Conservation (phyloP, 2,797 vertebrate species). For the Fundulus diaphanus region DNA sequence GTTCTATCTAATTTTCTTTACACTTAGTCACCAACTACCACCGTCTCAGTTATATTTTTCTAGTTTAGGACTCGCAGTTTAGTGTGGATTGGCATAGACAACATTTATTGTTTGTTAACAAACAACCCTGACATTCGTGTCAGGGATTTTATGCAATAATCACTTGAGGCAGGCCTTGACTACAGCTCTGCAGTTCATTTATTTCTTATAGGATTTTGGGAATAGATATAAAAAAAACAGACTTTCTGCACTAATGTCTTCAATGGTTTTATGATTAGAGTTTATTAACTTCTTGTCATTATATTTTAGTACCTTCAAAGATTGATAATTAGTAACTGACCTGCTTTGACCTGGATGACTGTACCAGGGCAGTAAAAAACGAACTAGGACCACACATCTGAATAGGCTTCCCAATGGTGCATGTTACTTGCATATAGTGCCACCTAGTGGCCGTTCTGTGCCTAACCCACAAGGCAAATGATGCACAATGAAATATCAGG, state of each 20-base stretch:
- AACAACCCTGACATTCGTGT: background rate
- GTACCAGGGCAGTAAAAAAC: background rate
- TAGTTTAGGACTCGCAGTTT: background rate
- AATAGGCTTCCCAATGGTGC: background rate
- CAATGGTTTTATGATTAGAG: background rate
- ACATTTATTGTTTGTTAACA: background rate
- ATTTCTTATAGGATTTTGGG: constrained; percentile 10
- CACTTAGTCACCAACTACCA: no score
- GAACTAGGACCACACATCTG: background rate
- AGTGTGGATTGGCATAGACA: background rate
- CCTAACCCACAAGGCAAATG: background rate
- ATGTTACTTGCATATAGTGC: constrained; percentile 36
- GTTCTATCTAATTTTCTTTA: background rate
- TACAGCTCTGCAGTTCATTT: constrained; percentile 10
- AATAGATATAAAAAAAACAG: constrained; percentile 20
- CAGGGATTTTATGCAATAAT: background rate
- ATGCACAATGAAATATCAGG: background rate
- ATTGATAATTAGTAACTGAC: background rate
- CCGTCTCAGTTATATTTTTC: background rate
- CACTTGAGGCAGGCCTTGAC: background rate
- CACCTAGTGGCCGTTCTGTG: constrained; percentile 57
- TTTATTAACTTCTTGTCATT: background rate
- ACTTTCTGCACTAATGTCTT: background rate
- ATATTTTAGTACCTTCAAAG: background rate
- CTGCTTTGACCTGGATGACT: background rate